phyloP scores from a whole-genome alignment of 2,113 vertebrate species.

The Ellobius talpinus region DNA sequence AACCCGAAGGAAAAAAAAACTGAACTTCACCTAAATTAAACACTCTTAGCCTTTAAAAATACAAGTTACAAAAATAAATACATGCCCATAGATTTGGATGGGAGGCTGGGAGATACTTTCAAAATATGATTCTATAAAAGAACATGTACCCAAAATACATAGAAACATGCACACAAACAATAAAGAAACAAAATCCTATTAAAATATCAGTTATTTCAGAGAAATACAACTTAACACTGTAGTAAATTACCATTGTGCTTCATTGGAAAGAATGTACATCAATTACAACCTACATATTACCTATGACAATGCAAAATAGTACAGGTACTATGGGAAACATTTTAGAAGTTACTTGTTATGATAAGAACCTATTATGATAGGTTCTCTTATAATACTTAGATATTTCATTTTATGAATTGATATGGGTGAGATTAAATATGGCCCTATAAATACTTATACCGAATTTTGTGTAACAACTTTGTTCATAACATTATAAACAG shows the following conservation, averaged over 20 bases:
- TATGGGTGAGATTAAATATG: conserved; percentile 6
- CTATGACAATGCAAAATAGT: neutral
- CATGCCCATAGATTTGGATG: neutral
- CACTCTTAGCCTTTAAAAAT: conserved; percentile 25
- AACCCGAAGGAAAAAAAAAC: neutral
- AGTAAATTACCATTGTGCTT: neutral
- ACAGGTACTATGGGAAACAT: neutral
- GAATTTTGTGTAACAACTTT: neutral
- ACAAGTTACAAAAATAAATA: conserved; percentile 9
- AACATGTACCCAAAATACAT: neutral
- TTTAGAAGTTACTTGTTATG: neutral
- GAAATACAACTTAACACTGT: conserved; percentile 12
- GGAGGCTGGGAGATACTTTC: neutral
- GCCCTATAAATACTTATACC: neutral
- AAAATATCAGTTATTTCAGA: neutral
- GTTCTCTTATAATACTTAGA: neutral
- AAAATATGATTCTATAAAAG: neutral
- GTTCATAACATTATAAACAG: neutral
- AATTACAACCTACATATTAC: neutral
- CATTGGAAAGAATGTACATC: neutral
- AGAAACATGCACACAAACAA: neutral
- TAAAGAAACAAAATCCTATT: neutral
- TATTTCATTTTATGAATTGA: neutral
- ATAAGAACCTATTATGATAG: neutral
- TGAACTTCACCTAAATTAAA: neutral